phyloP scores from a whole-genome alignment of 2,888 invertebrate genomes.

The Ormyrus pomaceus region DNA sequence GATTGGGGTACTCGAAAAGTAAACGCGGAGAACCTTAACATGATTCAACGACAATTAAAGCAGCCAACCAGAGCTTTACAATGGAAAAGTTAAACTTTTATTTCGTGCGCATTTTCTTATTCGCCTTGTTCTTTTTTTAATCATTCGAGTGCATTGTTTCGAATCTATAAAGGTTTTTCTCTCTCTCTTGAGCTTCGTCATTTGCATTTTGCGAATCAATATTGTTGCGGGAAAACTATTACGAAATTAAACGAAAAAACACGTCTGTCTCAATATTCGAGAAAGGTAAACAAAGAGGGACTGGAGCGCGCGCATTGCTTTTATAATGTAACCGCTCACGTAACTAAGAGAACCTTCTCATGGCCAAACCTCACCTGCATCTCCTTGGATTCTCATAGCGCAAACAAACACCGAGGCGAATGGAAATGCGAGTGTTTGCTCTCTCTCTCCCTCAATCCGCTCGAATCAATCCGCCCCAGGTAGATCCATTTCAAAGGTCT shows the following conservation, averaged over 20 bases:
- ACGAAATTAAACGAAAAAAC: constrained; percentile 24
- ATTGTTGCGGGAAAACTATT: background rate
- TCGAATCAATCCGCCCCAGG: constrained; percentile 26
- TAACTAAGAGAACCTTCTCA: constrained; percentile 47
- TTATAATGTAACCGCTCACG: constrained; percentile 44
- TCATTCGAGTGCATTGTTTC: background rate
- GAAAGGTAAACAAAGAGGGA: constrained; percentile 47
- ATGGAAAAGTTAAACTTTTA: too few relatives aligned
- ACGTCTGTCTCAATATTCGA: constrained; percentile 27
- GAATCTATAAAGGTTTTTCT: background rate
- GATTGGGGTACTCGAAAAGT: too few relatives aligned
- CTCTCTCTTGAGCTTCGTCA: background rate
- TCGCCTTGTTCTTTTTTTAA: background rate
- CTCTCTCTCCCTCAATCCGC: constrained; percentile 4
- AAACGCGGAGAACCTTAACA: too few relatives aligned
- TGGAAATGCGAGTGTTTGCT: constrained; percentile 25
- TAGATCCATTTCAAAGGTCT: constrained; percentile 21
- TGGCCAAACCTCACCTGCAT: constrained; percentile 47
- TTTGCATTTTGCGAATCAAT: background rate
- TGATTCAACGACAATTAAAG: too few relatives aligned
- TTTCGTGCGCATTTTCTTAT: too few relatives aligned
- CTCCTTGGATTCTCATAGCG: background rate
- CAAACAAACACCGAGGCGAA: constrained; percentile 10
- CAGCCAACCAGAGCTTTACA: too few relatives aligned
- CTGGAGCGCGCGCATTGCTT: constrained; percentile 2